Evolutionary conservation across 2,888 invertebrate genomes (phyloP), one percentile per base, ranked within the genome.

Genomic region (Entomobrya multifasciata): DNA sequence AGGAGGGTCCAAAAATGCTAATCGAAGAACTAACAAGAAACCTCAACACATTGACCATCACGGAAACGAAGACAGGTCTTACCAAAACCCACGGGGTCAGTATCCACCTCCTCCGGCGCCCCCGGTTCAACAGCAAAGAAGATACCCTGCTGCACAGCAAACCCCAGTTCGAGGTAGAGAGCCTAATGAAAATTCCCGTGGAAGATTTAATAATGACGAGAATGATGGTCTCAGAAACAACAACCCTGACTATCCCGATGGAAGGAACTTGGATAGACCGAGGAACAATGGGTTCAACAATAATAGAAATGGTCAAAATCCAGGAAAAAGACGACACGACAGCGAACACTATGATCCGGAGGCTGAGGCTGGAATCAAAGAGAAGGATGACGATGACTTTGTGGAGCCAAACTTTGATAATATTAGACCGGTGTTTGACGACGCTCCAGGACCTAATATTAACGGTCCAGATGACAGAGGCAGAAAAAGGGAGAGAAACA

Each of bases 331-430:
- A 17, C 67, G 52, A 20, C 13, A 22, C 27, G 41, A 17, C 13
- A 55, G 27, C 13, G 81, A 76, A 22, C 27, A 78, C 60, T 85
- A 72, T 36, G 72, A 55, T 8, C 85, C 78, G 6, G 85, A 78
- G 25, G 20, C 25, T 8, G 79, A 85, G 57, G 11, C 70, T 5
- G 79, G 72, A 11, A 70, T 79, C 44, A 79, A 57, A 36, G 36
- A 36, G 4, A 4, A 8, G 4, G 83, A 81, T 17, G 86, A 79
- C 0, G 87, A 89, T 0, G 87, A 89, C 27, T 87, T 76, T 77
- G 85, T 82, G 1, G 86, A 88, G 27, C 89, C 86, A 52, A 83
- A 87, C 67, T 86, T 81, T 41, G 78, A 89, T 30, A 85, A 88
- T 72, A 86, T 74, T n/a, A 41, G 83, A 17, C 88, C 87, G 4